These are phyloP conservation scores for Piaya cayana DNA, from an alignment of 2,113 vertebrate species.

Conservation along the genomic window DNA sequence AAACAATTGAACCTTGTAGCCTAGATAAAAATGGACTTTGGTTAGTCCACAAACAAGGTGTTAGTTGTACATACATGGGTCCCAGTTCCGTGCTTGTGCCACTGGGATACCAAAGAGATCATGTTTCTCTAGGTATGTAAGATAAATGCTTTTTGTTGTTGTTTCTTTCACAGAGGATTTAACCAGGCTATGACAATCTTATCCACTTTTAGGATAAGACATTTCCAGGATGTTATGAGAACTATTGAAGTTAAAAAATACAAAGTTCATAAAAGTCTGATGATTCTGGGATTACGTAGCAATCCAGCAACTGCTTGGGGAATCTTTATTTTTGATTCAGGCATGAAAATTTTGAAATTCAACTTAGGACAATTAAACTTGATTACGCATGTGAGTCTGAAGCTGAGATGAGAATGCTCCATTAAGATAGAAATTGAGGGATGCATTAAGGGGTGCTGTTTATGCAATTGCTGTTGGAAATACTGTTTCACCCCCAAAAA, in stretches of 20 bases:
- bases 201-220: background rate
- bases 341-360: background rate
- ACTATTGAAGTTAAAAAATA: background rate
- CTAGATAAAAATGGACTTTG: background rate
- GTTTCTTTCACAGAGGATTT: background rate
- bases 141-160: background rate
- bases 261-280: background rate
- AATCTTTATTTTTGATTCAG: background rate
- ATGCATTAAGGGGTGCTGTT: background rate
- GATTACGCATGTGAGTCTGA: background rate
- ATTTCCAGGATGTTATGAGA: background rate
- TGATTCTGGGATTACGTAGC: background rate
- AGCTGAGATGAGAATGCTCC: background rate
- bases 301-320: background rate
- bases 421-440: background rate
- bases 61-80: background rate
- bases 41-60: background rate
- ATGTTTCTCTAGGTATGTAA: background rate
- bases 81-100: background rate
- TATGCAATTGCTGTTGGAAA: background rate
- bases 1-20: background rate
- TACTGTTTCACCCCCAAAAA: background rate
- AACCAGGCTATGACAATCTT: background rate
- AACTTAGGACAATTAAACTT: background rate
- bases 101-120: background rate